Evolutionary conservation across 2,888 invertebrate genomes (phyloP).

Genomic region (Muschampia plurimacula): DNA sequence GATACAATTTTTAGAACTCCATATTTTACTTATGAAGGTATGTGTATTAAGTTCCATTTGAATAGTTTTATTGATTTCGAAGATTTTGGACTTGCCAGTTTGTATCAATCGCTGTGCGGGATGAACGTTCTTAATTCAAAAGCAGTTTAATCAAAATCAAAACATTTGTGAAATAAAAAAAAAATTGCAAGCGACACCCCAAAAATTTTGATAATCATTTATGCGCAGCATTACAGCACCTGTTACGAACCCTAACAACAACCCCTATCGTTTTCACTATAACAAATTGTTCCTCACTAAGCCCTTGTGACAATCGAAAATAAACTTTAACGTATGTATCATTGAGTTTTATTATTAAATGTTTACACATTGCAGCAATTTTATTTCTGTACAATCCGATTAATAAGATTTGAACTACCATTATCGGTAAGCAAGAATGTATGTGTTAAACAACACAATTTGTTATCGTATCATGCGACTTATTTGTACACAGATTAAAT

Average conservation of each 20-base stretch:
- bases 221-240: slow-evolving; percentile 34
- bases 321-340: not conserved
- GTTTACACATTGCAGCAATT: slow-evolving; percentile 27
- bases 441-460: slow-evolving; percentile 26
- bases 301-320: not conserved
- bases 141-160: slow-evolving; percentile 4
- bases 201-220: slow-evolving; percentile 28
- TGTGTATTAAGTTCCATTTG: too few species aligned
- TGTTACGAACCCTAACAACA: slow-evolving; percentile 28
- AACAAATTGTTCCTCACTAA: slow-evolving; percentile 16
- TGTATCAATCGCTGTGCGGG: too few species aligned
- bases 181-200: slow-evolving; percentile 21
- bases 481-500: slow-evolving; percentile 20
- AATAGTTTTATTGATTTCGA: too few species aligned
- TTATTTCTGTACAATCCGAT: slow-evolving; percentile 53
- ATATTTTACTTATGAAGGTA: too few species aligned
- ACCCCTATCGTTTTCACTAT: slow-evolving; percentile 19
- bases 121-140: not conserved
- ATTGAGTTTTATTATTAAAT: slow-evolving; percentile 3
- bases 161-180: slow-evolving; percentile 7
- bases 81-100: too few species aligned
- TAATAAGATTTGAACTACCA: slow-evolving; percentile 63
- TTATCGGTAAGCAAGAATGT: slow-evolving; percentile 48
- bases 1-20: too few species aligned
- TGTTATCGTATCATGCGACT: slow-evolving; percentile 12